Base-by-base conservation (phyloP, 2,113 vertebrate species). In the Panurus biarmicus region DNA sequence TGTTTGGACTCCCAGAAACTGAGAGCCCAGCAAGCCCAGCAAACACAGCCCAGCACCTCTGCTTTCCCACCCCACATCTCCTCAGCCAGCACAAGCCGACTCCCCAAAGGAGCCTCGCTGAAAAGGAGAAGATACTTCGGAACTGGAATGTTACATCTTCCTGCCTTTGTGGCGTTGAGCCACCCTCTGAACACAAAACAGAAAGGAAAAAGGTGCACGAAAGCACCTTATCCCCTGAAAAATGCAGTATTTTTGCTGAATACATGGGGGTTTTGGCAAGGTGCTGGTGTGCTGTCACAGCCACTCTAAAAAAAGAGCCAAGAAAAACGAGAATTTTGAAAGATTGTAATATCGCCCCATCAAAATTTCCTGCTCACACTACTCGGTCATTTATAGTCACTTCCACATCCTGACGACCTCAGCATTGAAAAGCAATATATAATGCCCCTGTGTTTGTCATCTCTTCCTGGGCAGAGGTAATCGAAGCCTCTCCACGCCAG, bases 1-100 rank as follows among this genome's bases (percentile, higher is more conserved):
- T 2, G 20, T 15, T 1, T 11, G 21, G 21, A 14, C 15, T 20
- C 44, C 5, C 26, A 11, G 7, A 8, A 12, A 7, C 0, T 0
- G 44, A 5, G 33, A 48, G 44, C n/a, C n/a, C 15, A 12, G 24
- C 31, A 3, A 15, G 28, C 36, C 42, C 24, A 10, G 10, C 38
- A 19, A 18, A 25, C 5, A 4, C n/a, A 33, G 38, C 53, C 29
- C 7, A 7, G 25, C 15, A 5, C n/a, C n/a, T n/a, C n/a, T 1
- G 9, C 50, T 21, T 12, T 25, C 22, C 50, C 31, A 0, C 5
- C 9, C 6, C 47, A 8, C 65, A 1, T 7, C 64, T 18, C 44
- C 42, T 24, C 18, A 1, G 20, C 65, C 29, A 10, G 53, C 33
- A 26, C 25, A 50, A 28, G 11, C 24, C n/a, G 65, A n/a, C 8